Base-by-base conservation (phyloP, 1,140 invertebrate genomes). In the Drosophila nikananu region DNA sequence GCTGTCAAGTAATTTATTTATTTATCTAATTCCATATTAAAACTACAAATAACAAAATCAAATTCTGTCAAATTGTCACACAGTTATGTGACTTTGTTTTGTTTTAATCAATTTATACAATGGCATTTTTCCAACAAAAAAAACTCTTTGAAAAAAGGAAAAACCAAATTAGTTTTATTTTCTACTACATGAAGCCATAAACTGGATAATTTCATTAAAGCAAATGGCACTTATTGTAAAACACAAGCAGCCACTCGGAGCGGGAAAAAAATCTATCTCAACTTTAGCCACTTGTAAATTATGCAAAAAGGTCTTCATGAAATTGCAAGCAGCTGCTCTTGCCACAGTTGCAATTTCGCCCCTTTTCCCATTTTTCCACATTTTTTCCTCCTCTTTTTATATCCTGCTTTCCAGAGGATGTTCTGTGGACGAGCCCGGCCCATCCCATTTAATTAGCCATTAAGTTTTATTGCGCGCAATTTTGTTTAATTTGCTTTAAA, bases 401-500 rank as follows among this genome's bases (percentile, higher is more conserved):
- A 77, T 44, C 57, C 63, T 54, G 46, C 66, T 51, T 48, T 60
- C 42, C 39, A 54, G 51, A 64, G 79, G 51, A 74, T 52, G 68
- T 74, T 60, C 67, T 10, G 19, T 37, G 70, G 83, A 59, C 84
- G 54, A 57, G 74, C 55, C 82, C 82, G 62, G 60, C 81, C 86
- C 84, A 90, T 71, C 78, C 86, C 84, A 89, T 89, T 89, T 89
- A 89, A 89, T 89, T 89, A 89, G 78, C 86, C 86, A 89, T 89
- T 89, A 89, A 89, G 86, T 89, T 89, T 89, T 89, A 89, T 89
- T 89, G 86, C 86, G 80, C 71, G 75, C 86, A 90, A 90, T 89
- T 89, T 89, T 89, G 86, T 90, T 89, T 89, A 89, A 89, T 89
- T 89, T 89, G 86, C 86, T 86, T 89, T 89, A 89, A 90, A 86